Percentiles rank a stretch among this genome's conserved stretches.
Conservation (phyloP, 2,113 vertebrate species). For the Apteryx mantelli region DNA sequence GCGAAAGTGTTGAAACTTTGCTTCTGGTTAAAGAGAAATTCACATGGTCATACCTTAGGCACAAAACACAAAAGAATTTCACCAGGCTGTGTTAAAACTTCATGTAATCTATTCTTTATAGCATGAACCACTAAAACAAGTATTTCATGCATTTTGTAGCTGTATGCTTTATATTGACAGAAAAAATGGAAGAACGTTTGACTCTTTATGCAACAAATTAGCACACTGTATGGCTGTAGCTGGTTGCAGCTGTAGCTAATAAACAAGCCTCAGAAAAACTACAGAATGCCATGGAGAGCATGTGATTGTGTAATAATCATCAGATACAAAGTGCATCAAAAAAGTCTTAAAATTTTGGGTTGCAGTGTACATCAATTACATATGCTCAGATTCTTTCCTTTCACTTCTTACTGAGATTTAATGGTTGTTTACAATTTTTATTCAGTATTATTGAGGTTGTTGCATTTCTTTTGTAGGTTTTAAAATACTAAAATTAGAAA, state of each 20-base stretch:
- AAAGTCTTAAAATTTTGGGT: too few relatives aligned
- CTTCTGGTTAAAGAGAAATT: neutral
- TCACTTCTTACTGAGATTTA: neutral
- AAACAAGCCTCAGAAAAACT: neutral
- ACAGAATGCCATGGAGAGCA: neutral
- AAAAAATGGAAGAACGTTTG: neutral
- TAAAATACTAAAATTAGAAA: neutral
- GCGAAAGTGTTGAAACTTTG: neutral
- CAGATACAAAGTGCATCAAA: too few relatives aligned
- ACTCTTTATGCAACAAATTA: neutral
- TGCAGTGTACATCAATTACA: neutral
- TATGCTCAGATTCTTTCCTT: neutral
- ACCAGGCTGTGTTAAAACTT: neutral
- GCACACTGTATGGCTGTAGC: neutral
- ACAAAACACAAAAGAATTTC: neutral
- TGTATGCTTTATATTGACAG: neutral
- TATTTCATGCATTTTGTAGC: neutral
- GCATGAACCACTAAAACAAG: neutral
- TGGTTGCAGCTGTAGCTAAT: neutral
- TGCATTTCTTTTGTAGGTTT: neutral
- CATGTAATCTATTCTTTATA: neutral
- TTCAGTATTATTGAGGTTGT: neutral
- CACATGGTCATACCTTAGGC: fast-evolving
- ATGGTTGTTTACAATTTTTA: neutral
- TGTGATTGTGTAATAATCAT: neutral